Percentiles rank a stretch among this genome's conserved stretches.
phyloP scores from a whole-genome alignment of 2,113 vertebrate genomes.

The Caretta caretta region DNA sequence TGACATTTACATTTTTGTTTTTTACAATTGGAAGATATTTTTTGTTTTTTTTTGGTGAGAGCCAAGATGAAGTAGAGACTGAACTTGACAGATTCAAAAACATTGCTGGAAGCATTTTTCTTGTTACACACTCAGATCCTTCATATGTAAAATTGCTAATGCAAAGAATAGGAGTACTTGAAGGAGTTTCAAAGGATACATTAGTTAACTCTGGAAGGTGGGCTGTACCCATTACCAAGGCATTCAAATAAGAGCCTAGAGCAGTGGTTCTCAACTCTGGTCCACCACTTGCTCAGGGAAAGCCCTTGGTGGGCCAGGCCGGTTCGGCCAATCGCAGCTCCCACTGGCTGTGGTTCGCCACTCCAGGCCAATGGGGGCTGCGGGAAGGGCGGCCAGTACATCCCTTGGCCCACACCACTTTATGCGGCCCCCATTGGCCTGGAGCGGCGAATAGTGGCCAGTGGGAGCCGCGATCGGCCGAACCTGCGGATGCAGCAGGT shows the following conservation, averaged over 20 bases:
- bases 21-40: not conserved
- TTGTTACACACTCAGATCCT: not conserved
- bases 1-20: not conserved
- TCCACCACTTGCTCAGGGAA: too few relatives aligned
- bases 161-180: not conserved
- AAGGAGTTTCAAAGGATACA: not conserved
- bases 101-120: not conserved
- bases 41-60: not conserved
- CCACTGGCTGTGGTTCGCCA: too few relatives aligned
- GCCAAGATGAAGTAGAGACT: not conserved
- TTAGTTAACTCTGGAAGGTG: not conserved
- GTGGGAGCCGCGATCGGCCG: too few relatives aligned
- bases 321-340: too few relatives aligned
- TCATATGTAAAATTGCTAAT: not conserved
- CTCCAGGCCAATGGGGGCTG: too few relatives aligned
- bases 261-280: too few relatives aligned
- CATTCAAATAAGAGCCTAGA: not conserved
- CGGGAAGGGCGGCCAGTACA: too few relatives aligned
- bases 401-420: too few relatives aligned
- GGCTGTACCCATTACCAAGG: not conserved
- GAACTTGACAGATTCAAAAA: not conserved
- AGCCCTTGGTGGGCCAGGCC: too few relatives aligned
- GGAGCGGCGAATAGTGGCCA: too few relatives aligned
- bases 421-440: too few relatives aligned
- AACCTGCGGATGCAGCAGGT: too few relatives aligned